Evolutionary conservation across 2,888 invertebrate species (phyloP).

Genomic region (Eumerus sabulonum): DNA sequence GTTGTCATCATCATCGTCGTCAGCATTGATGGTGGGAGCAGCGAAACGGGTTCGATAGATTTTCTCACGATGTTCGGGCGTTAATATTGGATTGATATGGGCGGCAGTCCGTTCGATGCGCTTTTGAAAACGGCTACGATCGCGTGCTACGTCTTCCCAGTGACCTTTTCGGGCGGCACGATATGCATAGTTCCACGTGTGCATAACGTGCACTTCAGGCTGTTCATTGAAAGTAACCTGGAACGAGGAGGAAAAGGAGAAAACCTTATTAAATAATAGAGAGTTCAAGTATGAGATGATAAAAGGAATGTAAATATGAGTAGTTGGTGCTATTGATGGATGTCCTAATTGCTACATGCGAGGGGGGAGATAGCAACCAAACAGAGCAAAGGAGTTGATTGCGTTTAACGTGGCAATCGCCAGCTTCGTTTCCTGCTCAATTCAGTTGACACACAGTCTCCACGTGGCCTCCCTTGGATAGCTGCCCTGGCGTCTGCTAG

Average conservation of each 20-base stretch:
- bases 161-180: constrained; percentile 82
- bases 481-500: no score
- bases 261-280: constrained; percentile 16
- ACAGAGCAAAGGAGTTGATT: no score
- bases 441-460: no score
- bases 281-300: no score
- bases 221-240: constrained; percentile 82
- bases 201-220: constrained; percentile 82
- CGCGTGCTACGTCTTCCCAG: constrained; percentile 82
- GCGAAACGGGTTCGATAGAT: constrained; percentile 75
- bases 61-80: constrained; percentile 74
- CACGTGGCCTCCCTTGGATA: no score
- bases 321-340: no score
- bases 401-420: no score
- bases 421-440: no score
- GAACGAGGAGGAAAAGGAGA: constrained; percentile 61
- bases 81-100: constrained; percentile 73
- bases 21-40: constrained; percentile 13
- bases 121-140: constrained; percentile 77
- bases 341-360: no score
- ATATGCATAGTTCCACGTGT: constrained; percentile 83
- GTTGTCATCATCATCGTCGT: constrained; percentile 6
- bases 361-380: no score
- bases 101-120: constrained; percentile 73
- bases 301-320: no score